Conservation (phyloP, 2,888 invertebrate genomes). For the Xestia rhomboidea region DNA sequence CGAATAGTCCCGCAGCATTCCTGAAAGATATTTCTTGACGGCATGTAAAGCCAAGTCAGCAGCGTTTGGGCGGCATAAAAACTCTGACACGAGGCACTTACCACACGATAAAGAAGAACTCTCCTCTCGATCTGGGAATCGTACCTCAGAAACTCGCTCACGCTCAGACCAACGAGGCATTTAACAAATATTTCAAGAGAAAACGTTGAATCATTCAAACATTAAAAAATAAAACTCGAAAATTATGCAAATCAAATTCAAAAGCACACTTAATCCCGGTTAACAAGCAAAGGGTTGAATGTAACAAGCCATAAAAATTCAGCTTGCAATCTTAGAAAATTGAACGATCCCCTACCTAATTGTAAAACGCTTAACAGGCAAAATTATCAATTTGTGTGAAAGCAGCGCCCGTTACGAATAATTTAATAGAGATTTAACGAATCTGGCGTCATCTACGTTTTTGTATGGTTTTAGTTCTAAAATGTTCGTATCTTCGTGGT, state of each 20-base stretch:
- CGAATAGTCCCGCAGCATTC: too few species aligned
- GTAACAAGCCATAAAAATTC: conserved; percentile 76
- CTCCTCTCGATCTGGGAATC: too few species aligned
- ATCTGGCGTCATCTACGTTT: conserved; percentile 53
- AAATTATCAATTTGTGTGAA: conserved; percentile 60
- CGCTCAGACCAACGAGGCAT: neutral
- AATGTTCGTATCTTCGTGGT: neutral
- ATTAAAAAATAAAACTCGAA: conserved; percentile 19
- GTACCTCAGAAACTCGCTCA: neutral
- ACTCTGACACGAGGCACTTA: too few species aligned
- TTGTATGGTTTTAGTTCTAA: conserved; percentile 1
- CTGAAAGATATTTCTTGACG: too few species aligned
- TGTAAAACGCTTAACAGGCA: conserved; percentile 67
- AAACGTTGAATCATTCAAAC: conserved; percentile 19
- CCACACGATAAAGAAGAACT: too few species aligned
- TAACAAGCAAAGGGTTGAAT: conserved; percentile 64
- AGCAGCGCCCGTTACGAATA: conserved; percentile 22
- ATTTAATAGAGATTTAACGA: conserved; percentile 13
- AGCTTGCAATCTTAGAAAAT: conserved; percentile 59
- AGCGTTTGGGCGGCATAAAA: too few species aligned
- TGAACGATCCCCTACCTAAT: conserved; percentile 64
- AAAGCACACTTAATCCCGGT: conserved; percentile 45
- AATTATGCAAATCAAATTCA: conserved; percentile 52
- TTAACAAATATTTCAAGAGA: neutral
- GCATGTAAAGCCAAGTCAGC: too few species aligned